A percentile compares a stretch with the other conserved stretches of the same genome.
phyloP scores from a whole-genome alignment of 2,797 vertebrate species.

The Arvicola amphibius region DNA sequence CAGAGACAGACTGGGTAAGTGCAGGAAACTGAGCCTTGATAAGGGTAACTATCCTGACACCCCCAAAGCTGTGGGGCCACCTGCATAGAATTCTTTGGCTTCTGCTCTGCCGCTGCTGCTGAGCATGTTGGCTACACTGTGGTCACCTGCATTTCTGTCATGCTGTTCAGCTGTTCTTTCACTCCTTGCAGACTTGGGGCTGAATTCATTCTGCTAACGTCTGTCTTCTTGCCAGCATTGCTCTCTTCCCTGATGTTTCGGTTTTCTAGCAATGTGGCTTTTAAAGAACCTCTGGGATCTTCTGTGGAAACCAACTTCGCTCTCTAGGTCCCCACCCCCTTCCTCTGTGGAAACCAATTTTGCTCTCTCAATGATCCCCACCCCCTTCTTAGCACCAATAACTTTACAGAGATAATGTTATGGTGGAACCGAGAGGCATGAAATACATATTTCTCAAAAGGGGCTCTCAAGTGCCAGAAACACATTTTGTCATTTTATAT shows the following conservation, averaged over 20 bases:
- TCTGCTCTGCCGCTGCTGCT: background rate
- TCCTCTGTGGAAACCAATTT: too few species aligned
- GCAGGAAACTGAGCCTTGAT: background rate
- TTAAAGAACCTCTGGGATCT: background rate
- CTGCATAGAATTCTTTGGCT: background rate
- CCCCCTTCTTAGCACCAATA: background rate
- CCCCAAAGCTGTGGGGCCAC: background rate
- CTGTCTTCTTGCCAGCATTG: fast-evolving
- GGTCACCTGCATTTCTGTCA: background rate
- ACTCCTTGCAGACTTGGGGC: background rate
- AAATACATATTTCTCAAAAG: background rate
- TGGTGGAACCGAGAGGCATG: background rate
- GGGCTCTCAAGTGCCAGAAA: background rate
- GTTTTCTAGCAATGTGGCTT: background rate
- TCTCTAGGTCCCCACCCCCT: background rate
- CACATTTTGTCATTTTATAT: background rate
- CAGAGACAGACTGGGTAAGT: background rate
- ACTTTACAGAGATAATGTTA: background rate
- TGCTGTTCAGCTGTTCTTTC: background rate
- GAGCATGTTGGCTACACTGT: background rate
- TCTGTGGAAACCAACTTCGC: background rate
- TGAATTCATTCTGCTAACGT: background rate
- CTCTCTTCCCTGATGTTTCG: too few species aligned
- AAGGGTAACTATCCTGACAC: background rate
- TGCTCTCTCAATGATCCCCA: too few species aligned